phyloP scores from a whole-genome alignment of 2,888 invertebrate species.

The Caenorhabditis sp. region DNA sequence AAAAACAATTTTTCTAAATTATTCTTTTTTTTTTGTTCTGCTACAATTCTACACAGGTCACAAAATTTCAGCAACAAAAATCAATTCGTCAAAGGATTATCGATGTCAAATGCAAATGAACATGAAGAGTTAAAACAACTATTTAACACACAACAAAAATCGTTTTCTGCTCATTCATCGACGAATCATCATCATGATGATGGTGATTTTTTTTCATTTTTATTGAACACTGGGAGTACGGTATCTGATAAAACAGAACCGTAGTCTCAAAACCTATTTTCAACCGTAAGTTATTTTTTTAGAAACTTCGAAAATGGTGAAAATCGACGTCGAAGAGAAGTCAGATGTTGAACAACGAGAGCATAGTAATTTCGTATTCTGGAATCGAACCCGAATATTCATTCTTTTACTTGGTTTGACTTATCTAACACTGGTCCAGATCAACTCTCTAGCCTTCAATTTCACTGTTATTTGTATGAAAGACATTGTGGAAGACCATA shows the following conservation, averaged over 20 bases:
- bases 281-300: slow-evolving; percentile 5
- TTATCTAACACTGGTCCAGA: slow-evolving; percentile 25
- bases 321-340: slow-evolving; percentile 12
- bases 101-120: slow-evolving; percentile 29
- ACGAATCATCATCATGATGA: slow-evolving; percentile 11
- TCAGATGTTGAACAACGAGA: slow-evolving; percentile 2
- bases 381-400: slow-evolving; percentile 27
- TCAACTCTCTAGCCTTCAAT: slow-evolving; percentile 31
- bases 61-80: slow-evolving; percentile 13
- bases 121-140: slow-evolving; percentile 14
- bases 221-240: not conserved
- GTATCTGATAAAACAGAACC: too few species aligned
- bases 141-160: slow-evolving; percentile 5
- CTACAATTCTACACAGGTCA: slow-evolving; percentile 20
- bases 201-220: slow-evolving; percentile 10
- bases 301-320: slow-evolving; percentile 13
- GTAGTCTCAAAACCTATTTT: too few species aligned
- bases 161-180: slow-evolving; percentile 5
- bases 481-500: slow-evolving; percentile 10
- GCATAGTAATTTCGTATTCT: slow-evolving; percentile 17
- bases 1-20: too few species aligned
- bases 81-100: slow-evolving; percentile 20
- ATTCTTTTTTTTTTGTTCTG: slow-evolving; percentile 6
- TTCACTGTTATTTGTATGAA: slow-evolving; percentile 47
- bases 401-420: not conserved